Percentiles rank a stretch among this genome's conserved stretches.
Evolutionary conservation across 2,888 invertebrate species (phyloP).

Genomic region (Eupithecia insigniata): DNA sequence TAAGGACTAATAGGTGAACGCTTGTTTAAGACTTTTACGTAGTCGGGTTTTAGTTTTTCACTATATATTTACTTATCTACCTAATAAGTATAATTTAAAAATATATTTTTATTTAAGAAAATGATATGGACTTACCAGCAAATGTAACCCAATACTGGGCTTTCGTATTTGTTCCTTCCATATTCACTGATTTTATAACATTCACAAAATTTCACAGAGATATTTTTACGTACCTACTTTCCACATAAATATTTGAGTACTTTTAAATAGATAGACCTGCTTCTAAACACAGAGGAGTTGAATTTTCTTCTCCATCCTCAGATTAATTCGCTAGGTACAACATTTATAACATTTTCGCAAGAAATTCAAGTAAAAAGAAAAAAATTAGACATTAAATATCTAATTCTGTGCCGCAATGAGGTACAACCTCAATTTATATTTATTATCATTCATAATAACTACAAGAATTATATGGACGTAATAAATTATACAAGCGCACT

Average conservation of each 20-base stretch:
- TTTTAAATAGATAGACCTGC: neutral
- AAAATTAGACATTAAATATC: neutral
- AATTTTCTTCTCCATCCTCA: neutral
- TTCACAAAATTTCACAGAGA: neutral
- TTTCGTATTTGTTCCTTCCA: conserved; percentile 34
- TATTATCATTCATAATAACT: neutral
- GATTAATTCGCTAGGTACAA: neutral
- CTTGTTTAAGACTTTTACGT: no score
- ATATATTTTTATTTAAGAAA: neutral
- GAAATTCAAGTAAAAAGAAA: neutral
- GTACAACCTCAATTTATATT: neutral
- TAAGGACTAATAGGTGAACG: no score
- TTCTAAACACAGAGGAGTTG: neutral
- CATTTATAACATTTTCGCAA: neutral
- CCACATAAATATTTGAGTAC: neutral
- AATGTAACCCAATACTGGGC: conserved; percentile 62
- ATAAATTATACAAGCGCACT: neutral
- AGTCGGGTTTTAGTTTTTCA: no score
- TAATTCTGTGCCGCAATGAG: neutral
- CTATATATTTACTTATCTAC: no score
- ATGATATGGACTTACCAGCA: conserved; percentile 53
- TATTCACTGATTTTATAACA: neutral
- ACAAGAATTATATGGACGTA: neutral
- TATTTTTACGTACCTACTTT: neutral
- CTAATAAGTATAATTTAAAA: no score